Evolutionary conservation across 2,113 vertebrate genomes (phyloP).

Genomic region (Phrynosoma platyrhinos): DNA sequence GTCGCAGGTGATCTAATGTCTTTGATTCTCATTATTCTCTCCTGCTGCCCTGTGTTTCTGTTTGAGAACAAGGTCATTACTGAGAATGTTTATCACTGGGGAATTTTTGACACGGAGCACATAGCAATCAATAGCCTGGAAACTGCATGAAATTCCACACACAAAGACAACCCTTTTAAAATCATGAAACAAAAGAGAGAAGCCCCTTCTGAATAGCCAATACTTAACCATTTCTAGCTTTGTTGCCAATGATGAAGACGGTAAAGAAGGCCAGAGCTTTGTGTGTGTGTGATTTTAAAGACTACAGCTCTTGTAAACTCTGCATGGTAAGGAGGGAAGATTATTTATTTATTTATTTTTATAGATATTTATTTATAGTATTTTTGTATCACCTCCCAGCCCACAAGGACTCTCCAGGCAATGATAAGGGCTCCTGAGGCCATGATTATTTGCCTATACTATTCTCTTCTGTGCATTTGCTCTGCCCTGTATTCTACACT

Average conservation of each 20-base stretch:
- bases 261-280: background rate
- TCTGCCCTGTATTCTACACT: too few relatives aligned
- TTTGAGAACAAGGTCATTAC: slow-evolving; percentile 4
- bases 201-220: background rate
- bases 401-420: too few relatives aligned
- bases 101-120: slow-evolving; percentile 10
- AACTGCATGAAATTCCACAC: background rate
- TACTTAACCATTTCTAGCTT: background rate
- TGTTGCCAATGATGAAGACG: background rate
- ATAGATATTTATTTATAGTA: too few relatives aligned
- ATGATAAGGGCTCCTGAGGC: too few relatives aligned
- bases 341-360: background rate
- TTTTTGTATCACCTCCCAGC: too few relatives aligned
- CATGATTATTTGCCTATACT: background rate
- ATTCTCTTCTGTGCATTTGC: background rate
- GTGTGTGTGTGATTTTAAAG: background rate
- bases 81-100: slow-evolving; percentile 6
- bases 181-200: background rate
- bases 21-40: slow-evolving; percentile 28
- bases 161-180: background rate
- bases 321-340: background rate
- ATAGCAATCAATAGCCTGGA: slow-evolving; percentile 20
- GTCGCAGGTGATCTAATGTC: background rate
- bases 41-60: background rate
- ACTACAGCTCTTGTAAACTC: background rate